Conservation (phyloP, 1,140 invertebrate species). For the Phortica variegata region DNA sequence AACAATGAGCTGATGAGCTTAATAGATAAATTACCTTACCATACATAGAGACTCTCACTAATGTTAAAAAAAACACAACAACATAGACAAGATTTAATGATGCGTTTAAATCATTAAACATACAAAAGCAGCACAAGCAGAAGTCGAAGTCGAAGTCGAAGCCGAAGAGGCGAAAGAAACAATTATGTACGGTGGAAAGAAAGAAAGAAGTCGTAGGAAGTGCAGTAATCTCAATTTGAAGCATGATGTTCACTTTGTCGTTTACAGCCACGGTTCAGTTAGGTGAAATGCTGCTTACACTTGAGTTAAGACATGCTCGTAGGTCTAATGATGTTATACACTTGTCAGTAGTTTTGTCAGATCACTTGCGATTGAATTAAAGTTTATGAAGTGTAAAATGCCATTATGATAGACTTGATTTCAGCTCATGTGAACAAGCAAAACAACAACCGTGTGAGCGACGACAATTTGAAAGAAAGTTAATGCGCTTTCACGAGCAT, state of each 20-base stretch:
- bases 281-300: conserved; percentile 42
- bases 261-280: too few relatives aligned
- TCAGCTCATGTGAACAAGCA: not conserved
- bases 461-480: conserved; percentile 32
- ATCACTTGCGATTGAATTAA: conserved; percentile 51
- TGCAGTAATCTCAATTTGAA: conserved; percentile 14
- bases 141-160: too few relatives aligned
- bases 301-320: conserved; percentile 35
- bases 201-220: conserved; percentile 3
- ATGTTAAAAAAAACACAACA: too few relatives aligned
- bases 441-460: not conserved
- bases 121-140: too few relatives aligned
- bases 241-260: conserved; percentile 15
- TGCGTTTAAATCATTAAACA: not conserved
- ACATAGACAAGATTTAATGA: not conserved
- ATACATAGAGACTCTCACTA: too few relatives aligned
- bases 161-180: too few relatives aligned
- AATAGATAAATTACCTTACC: conserved; percentile 43
- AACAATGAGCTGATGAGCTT: conserved; percentile 47
- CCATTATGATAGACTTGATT: conserved; percentile 30
- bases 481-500: conserved; percentile 42
- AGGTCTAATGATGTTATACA: conserved; percentile 28
- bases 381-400: conserved; percentile 52
- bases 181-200: too few relatives aligned
- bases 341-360: conserved; percentile 41